These are phyloP conservation scores for Thereva nobilitata DNA, from an alignment of 2,888 invertebrate genomes.

Conservation along the genomic window DNA sequence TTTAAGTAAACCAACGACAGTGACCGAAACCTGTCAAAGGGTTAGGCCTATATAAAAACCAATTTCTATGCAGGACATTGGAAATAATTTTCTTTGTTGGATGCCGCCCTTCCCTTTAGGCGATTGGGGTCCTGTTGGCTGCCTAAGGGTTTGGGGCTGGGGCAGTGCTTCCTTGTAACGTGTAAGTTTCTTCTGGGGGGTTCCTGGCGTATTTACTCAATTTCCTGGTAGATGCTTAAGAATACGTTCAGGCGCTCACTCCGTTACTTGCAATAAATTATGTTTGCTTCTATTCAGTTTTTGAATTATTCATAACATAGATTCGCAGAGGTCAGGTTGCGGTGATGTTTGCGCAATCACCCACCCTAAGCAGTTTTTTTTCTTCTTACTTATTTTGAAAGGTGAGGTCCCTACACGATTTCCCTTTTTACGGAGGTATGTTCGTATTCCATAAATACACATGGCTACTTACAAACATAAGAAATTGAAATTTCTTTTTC, in stretches of 20 bases:
- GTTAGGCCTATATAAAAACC: conserved; percentile 31
- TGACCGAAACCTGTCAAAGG: conserved; percentile 5
- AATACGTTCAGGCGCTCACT: conserved; percentile 7
- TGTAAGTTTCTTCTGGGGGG: too few relatives aligned
- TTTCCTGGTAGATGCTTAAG: too few relatives aligned
- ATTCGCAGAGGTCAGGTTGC: background rate
- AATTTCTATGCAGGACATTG: conserved; percentile 32
- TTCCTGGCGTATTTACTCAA: too few relatives aligned
- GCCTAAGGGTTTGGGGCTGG: too few relatives aligned
- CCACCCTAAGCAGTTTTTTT: background rate
- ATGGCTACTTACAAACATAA: too few relatives aligned
- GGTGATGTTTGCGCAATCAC: background rate
- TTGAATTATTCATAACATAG: conserved; percentile 13
- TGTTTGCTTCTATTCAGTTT: conserved; percentile 1
- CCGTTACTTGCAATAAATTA: conserved; percentile 5
- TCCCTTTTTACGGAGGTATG: too few relatives aligned
- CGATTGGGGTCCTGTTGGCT: background rate
- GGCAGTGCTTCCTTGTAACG: too few relatives aligned
- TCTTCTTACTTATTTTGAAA: too few relatives aligned
- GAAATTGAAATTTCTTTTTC: too few relatives aligned
- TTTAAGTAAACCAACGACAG: too few relatives aligned
- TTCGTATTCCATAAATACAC: too few relatives aligned
- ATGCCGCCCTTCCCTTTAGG: conserved; percentile 1
- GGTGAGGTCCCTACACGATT: too few relatives aligned
- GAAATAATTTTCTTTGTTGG: conserved; percentile 26